Percentiles rank a stretch among this genome's conserved stretches.
phyloP scores from a whole-genome alignment of 2,888 invertebrate species.

The Thera britannica region DNA sequence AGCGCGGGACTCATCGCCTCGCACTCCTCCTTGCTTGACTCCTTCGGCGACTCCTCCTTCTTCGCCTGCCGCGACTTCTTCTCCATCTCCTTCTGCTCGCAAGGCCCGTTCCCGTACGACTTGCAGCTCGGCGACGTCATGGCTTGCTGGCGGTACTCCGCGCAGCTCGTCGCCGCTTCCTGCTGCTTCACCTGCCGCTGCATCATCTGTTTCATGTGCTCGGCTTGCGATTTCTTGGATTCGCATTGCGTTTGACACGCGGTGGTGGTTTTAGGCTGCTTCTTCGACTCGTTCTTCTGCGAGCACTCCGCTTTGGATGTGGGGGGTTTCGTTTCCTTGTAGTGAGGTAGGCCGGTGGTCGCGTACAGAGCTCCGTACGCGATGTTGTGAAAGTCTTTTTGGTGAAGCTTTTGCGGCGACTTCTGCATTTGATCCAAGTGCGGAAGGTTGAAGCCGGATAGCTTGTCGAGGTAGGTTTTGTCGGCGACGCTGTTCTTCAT shows the following conservation, averaged over 20 bases:
- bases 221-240: conserved; percentile 67
- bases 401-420: conserved; percentile 85
- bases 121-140: conserved; percentile 72
- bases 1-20: conserved; percentile 85
- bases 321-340: conserved; percentile 73
- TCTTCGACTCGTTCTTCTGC: conserved; percentile 73
- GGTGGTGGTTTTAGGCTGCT: conserved; percentile 76
- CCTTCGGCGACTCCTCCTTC: conserved; percentile 75
- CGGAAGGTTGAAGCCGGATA: conserved; percentile 84
- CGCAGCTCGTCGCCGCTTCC: conserved; percentile 68
- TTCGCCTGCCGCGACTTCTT: conserved; percentile 73
- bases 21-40: conserved; percentile 71
- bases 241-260: conserved; percentile 80
- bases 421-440: conserved; percentile 86
- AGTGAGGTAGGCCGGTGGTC: conserved; percentile 71
- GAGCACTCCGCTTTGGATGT: conserved; percentile 72
- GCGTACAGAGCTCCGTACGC: conserved; percentile 77
- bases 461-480: conserved; percentile 86
- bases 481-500: conserved; percentile 79
- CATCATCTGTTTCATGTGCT: conserved; percentile 77
- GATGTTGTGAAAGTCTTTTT: conserved; percentile 79
- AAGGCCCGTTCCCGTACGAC: conserved; percentile 71
- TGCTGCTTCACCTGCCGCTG: conserved; percentile 72
- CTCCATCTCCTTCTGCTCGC: conserved; percentile 76
- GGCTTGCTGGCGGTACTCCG: conserved; percentile 72